Evolutionary conservation across 2,113 vertebrate species (phyloP).

Genomic region (Mormyrus iriodes): DNA sequence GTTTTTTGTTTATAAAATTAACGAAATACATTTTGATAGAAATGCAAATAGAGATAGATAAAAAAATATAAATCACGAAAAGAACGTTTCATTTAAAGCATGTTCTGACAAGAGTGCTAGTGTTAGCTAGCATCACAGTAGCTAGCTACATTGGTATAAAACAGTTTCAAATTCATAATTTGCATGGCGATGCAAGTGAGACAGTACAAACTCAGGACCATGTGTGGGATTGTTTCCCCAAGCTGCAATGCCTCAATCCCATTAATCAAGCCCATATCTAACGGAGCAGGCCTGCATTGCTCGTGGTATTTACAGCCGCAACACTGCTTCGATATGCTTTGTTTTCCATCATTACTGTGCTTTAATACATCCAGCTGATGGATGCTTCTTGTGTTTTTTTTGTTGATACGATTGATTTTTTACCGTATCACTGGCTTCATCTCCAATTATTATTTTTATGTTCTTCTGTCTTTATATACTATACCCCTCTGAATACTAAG

Average conservation of each 20-base stretch:
- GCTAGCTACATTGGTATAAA: background rate
- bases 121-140: background rate
- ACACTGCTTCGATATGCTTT: slow-evolving; percentile 22
- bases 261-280: slow-evolving; percentile 22
- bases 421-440: slow-evolving; percentile 25
- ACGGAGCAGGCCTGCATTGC: slow-evolving; percentile 5
- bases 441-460: slow-evolving; percentile 31
- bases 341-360: slow-evolving; percentile 28
- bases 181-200: background rate
- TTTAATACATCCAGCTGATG: slow-evolving; percentile 24
- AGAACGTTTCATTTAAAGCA: background rate
- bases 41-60: background rate
- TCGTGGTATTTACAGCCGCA: slow-evolving; percentile 23
- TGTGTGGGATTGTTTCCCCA: background rate
- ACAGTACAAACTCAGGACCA: background rate
- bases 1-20: background rate
- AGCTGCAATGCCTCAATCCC: background rate
- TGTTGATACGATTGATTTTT: slow-evolving; percentile 28
- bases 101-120: background rate
- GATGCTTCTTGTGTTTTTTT: slow-evolving; percentile 19
- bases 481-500: slow-evolving; percentile 16
- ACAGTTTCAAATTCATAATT: background rate
- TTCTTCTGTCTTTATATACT: slow-evolving; percentile 7
- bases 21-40: background rate
- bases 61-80: background rate